phyloP scores from a whole-genome alignment of 2,888 invertebrate species.

The Pristionchus fissidentatus region DNA sequence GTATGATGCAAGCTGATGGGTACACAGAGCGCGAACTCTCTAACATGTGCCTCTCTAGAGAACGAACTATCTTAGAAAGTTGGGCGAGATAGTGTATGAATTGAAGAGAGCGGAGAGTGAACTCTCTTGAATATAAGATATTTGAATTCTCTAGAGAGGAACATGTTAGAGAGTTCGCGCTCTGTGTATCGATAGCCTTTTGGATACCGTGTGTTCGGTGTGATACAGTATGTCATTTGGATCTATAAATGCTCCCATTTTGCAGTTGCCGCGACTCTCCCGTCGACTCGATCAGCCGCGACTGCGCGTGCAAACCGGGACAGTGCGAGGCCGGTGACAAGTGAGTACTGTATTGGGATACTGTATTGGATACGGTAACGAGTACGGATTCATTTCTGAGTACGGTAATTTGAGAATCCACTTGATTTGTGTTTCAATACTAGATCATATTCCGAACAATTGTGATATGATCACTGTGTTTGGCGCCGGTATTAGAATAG shows the following conservation, averaged over 20 bases:
- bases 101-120: no score
- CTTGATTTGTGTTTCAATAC: background rate
- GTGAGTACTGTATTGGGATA: slow-evolving; percentile 20
- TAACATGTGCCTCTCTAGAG: no score
- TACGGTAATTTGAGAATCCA: background rate
- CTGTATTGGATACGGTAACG: background rate
- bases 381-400: background rate
- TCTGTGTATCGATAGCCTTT: background rate
- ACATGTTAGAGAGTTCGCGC: no score
- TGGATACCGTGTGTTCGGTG: background rate
- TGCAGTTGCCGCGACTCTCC: slow-evolving; percentile 88
- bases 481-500: no score
- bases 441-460: background rate
- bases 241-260: background rate
- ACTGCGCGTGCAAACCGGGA: slow-evolving; percentile 73
- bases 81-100: no score
- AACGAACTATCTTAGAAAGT: no score
- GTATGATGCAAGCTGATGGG: no score
- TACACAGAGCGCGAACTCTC: no score
- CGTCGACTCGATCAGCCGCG: slow-evolving; percentile 75
- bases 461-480: no score
- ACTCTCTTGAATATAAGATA: no score
- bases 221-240: background rate
- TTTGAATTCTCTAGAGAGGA: no score
- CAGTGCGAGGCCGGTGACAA: slow-evolving; percentile 84